Percentiles rank a stretch among this genome's conserved stretches.
These are phyloP conservation scores for Linnaemya tessellans DNA, from an alignment of 2,888 invertebrate genomes.

Conservation along the genomic window DNA sequence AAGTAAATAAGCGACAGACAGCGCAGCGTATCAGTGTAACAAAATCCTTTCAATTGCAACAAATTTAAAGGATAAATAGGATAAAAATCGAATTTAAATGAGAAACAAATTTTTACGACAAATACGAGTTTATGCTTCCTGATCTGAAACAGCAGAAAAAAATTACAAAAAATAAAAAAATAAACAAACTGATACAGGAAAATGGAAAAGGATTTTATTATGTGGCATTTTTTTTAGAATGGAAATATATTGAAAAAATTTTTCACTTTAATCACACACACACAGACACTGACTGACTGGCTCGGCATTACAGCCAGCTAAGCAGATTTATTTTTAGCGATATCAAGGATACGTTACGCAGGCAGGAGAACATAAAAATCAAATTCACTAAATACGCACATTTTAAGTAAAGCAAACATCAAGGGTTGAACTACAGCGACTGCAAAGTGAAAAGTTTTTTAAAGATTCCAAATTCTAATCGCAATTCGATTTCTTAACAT, in stretches of 20 bases:
- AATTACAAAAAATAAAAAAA: conserved; percentile 74
- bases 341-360: conserved; percentile 29
- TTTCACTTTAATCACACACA: conserved; percentile 77
- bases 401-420: conserved; percentile 57
- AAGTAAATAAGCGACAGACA: conserved; percentile 52
- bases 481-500: conserved; percentile 68
- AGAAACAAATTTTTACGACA: conserved; percentile 79
- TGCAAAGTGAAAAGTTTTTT: conserved; percentile 3
- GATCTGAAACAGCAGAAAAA: not conserved
- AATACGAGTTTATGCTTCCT: conserved; percentile 36
- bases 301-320: conserved; percentile 67
- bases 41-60: conserved; percentile 82
- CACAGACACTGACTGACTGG: not conserved
- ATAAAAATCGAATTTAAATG: conserved; percentile 82
- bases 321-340: conserved; percentile 69
- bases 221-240: conserved; percentile 27
- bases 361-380: conserved; percentile 14
- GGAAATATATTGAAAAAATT: conserved; percentile 79
- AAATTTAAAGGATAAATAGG: conserved; percentile 81
- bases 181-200: conserved; percentile 11
- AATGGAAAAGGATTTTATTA: conserved; percentile 54
- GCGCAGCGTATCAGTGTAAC: conserved; percentile 56
- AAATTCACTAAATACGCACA: conserved; percentile 42
- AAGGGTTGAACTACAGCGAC: conserved; percentile 48
- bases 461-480: conserved; percentile 55